Conservation (phyloP, 2,888 invertebrate species). For the Nomada hirtipes region DNA sequence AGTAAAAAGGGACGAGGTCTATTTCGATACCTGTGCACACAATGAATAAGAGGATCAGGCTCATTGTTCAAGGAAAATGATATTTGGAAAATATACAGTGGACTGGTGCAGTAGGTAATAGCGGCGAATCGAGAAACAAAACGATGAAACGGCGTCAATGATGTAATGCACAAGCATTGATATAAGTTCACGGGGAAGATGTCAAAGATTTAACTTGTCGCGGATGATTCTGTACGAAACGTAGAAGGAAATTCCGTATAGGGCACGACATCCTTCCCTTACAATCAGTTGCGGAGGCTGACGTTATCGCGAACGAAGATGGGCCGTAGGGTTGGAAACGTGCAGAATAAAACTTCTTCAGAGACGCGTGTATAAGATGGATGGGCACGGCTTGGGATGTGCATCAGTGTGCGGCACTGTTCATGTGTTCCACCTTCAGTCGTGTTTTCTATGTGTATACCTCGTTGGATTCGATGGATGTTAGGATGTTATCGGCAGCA, state of each 20-base stretch:
- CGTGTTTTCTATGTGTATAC: slow-evolving; percentile 41
- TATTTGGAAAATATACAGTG: not conserved
- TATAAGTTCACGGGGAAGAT: slow-evolving; percentile 53
- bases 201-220: slow-evolving; percentile 67
- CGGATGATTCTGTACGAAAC: slow-evolving; percentile 63
- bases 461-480: slow-evolving; percentile 57
- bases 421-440: slow-evolving; percentile 50
- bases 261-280: slow-evolving; percentile 65
- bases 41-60: not conserved
- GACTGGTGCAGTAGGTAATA: not conserved
- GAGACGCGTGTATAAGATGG: slow-evolving; percentile 74
- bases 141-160: not conserved
- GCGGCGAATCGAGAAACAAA: not conserved
- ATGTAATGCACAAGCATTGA: slow-evolving; percentile 36
- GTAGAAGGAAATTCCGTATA: slow-evolving; percentile 63
- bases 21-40: not conserved
- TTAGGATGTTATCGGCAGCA: slow-evolving; percentile 69
- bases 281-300: slow-evolving; percentile 68
- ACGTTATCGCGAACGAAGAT: slow-evolving; percentile 69
- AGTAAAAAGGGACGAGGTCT: not conserved
- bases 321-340: slow-evolving; percentile 64
- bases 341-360: slow-evolving; percentile 74
- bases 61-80: not conserved
- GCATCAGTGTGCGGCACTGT: slow-evolving; percentile 35
- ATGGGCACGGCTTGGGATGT: slow-evolving; percentile 67